These are phyloP conservation scores for Alligator mississippiensis DNA, from an alignment of 2,113 vertebrate genomes.

Conservation along the genomic window DNA sequence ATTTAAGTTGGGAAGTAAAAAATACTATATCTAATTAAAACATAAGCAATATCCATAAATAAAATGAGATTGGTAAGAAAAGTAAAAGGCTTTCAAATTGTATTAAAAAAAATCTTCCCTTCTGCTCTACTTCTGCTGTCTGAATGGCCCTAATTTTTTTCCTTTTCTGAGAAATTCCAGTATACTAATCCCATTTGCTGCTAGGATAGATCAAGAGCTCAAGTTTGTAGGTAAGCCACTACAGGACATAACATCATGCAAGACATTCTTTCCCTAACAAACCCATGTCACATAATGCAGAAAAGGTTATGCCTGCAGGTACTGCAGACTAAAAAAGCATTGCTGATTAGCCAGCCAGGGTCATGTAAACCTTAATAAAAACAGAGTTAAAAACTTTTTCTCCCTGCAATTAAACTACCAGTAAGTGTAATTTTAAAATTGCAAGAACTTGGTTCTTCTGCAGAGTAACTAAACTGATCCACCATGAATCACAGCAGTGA, in stretches of 20 bases:
- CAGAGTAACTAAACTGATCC: not conserved
- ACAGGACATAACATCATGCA: not conserved
- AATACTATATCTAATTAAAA: not conserved
- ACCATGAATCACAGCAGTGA: not conserved
- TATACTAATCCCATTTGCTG: not conserved
- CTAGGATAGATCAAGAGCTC: not conserved
- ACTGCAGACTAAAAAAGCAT: not conserved
- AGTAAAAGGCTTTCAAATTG: not conserved
- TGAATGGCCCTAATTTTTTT: not conserved
- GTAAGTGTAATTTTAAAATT: not conserved
- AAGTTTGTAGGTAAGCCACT: not conserved
- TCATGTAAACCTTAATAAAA: not conserved
- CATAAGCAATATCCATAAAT: not conserved
- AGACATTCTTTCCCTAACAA: not conserved
- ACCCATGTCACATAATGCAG: not conserved
- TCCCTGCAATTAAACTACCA: not conserved
- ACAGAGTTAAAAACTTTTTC: not conserved
- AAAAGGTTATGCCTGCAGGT: conserved; percentile 18
- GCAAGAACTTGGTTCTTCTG: not conserved
- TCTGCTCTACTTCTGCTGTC: not conserved
- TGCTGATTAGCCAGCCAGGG: conserved; percentile 15
- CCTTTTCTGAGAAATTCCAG: not conserved
- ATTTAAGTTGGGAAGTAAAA: not conserved
- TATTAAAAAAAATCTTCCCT: not conserved
- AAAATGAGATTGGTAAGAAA: not conserved